Evolutionary conservation across 2,113 vertebrate genomes (phyloP).

Genomic region (Zingel zingel): DNA sequence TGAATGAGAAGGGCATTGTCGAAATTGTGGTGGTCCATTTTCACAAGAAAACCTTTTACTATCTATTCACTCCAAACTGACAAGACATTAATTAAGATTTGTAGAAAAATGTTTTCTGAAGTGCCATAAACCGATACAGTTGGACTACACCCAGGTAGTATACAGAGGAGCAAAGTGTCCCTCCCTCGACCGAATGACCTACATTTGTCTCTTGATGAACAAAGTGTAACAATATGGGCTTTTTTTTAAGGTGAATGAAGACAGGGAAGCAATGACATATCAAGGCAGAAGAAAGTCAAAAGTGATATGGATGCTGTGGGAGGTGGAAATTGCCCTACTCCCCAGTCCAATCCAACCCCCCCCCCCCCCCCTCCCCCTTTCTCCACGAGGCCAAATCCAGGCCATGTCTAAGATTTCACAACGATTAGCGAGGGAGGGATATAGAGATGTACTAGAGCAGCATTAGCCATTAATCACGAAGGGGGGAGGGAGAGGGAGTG

Average conservation of each 20-base stretch:
- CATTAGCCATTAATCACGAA: conserved; percentile 73
- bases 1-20: background rate
- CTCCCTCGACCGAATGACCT: background rate
- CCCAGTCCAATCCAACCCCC: conserved; percentile 4
- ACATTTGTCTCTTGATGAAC: background rate
- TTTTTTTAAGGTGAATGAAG: background rate
- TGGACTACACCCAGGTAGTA: background rate
- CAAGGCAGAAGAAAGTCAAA: conserved; percentile 22
- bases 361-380: conserved; percentile 6
- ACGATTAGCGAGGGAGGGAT: conserved; percentile 70
- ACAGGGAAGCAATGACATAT: background rate
- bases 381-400: conserved; percentile 59
- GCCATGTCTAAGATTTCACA: conserved; percentile 75
- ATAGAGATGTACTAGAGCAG: conserved; percentile 70
- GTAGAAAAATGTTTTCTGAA: conserved; percentile 13
- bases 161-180: conserved; percentile 3
- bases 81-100: conserved; percentile 8
- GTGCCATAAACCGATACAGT: background rate
- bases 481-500: conserved; percentile 27
- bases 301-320: background rate
- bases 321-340: conserved; percentile 9
- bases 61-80: background rate
- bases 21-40: conserved; percentile 3
- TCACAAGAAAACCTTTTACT: background rate
- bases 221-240: background rate